Base-by-base conservation (phyloP, 1,140 invertebrate species). In the Papilio helenus region DNA sequence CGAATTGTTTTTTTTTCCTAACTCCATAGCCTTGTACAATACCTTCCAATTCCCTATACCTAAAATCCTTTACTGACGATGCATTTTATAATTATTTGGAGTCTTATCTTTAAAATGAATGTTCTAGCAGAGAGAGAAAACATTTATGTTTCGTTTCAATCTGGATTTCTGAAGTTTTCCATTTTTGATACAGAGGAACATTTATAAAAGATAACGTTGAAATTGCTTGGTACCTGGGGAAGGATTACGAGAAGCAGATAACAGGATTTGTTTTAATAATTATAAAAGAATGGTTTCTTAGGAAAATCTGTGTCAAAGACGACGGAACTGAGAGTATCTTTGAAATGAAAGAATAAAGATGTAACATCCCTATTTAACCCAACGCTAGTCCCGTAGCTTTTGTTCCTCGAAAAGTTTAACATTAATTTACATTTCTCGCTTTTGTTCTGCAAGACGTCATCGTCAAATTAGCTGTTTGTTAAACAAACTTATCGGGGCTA, bases 151-250 rank as follows among this genome's bases (percentile, higher is more conserved):
- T 51, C 7, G 49, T 51, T 29, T 68, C 12, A 34, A 29, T 16
- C 16, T 61, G 51, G 61, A 76, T 72, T 73, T 39, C 76, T 68
- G 68, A 82, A 80, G 82, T 85, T 88, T 88, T 87, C 85, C 89
- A 89, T 90, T 93, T 89, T 80, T 82, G 72, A 79, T 89, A 89
- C 82, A 81, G 80, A 80, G 72, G 86, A 80, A 84, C 88, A 90
- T 89, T 92, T 91, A 88, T 85, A 86, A 72, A 82, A 93, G 89
- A 93, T 93, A 92, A 90, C 85, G 80, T 61, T 76, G 85, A 85
- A 86, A 88, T 89, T 88, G 86, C 82, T 82, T 80, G 83, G 83
- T 89, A 89, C 90, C 91, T 90, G 88, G 86, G 91, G 84, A 86
- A 84, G 85, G 89, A 89, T 86, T 88, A 86, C 80, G 84, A 81